Evolutionary conservation across 2,888 invertebrate species (phyloP).

Genomic region (Caenorhabditis japonica): DNA sequence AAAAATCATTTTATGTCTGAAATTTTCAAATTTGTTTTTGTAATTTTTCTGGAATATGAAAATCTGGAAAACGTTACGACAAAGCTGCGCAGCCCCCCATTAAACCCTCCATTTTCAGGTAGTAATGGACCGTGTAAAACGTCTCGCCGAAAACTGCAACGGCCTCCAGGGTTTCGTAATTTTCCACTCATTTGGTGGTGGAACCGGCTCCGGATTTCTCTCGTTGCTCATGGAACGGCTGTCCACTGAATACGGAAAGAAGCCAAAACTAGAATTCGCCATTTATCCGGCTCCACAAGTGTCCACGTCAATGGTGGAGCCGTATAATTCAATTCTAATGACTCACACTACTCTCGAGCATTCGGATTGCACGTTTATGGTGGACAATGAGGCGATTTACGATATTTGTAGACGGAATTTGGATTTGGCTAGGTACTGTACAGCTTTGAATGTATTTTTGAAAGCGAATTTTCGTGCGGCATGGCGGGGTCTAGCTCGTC

Average conservation of each 20-base stretch:
- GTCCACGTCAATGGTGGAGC: constrained; percentile 87
- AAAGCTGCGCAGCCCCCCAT: no score
- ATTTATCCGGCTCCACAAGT: constrained; percentile 90
- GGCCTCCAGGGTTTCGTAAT: constrained; percentile 86
- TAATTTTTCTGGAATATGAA: no score
- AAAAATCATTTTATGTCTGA: no score
- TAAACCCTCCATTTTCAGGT: no score
- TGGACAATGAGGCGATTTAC: constrained; percentile 84
- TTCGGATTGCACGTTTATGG: constrained; percentile 94
- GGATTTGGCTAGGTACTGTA: constrained; percentile 79
- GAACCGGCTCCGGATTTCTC: constrained; percentile 90
- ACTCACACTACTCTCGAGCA: constrained; percentile 94
- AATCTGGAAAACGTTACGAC: no score
- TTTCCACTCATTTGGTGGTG: constrained; percentile 89
- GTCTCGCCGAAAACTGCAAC: constrained; percentile 84
- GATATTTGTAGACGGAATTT: constrained; percentile 90
- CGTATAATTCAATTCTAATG: constrained; percentile 94
- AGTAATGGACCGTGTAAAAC: constrained; percentile 73
- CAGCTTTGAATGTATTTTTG: neutral
- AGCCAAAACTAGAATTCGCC: constrained; percentile 89
- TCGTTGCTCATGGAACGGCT: constrained; percentile 89
- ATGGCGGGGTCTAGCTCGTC: no score
- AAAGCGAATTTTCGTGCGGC: neutral
- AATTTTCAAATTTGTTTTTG: no score
- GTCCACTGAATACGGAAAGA: constrained; percentile 88